These are phyloP conservation scores for Coregonus ussuriensis DNA, from an alignment of 2,797 vertebrate genomes.

Conservation along the genomic window DNA sequence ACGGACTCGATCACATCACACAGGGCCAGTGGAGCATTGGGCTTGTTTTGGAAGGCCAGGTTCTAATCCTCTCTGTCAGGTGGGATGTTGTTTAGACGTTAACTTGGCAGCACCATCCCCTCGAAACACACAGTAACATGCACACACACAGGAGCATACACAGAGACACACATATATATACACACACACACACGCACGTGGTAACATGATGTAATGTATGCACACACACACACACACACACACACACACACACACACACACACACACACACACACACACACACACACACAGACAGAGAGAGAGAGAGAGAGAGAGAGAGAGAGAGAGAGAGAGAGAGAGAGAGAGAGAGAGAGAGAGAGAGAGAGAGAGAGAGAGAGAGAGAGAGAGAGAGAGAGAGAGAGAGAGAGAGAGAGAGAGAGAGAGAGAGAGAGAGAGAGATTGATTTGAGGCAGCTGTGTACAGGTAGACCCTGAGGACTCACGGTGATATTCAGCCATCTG, in stretches of 20 bases:
- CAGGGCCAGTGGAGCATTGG: not conserved
- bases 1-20: not conserved
- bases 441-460: slow-evolving; percentile 20
- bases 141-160: slow-evolving; percentile 3
- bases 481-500: slow-evolving; percentile 28
- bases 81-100: slow-evolving; percentile 47
- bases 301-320: not conserved
- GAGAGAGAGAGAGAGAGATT: too few species aligned
- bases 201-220: not conserved
- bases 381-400: too few species aligned
- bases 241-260: slow-evolving; percentile 19
- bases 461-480: slow-evolving; percentile 21
- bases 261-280: too few species aligned
- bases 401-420: too few species aligned
- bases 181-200: slow-evolving; percentile 1
- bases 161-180: too few species aligned
- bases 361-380: too few species aligned
- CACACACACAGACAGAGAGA: too few species aligned
- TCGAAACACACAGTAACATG: slow-evolving; percentile 40
- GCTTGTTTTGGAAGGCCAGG: slow-evolving; percentile 36
- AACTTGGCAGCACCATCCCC: slow-evolving; percentile 40
- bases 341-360: too few species aligned
- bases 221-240: slow-evolving; percentile 11
- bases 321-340: too few species aligned
- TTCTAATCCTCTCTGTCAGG: too few species aligned